phyloP scores from a whole-genome alignment of 2,888 invertebrate species.

The Cryptocheilus praepositus region DNA sequence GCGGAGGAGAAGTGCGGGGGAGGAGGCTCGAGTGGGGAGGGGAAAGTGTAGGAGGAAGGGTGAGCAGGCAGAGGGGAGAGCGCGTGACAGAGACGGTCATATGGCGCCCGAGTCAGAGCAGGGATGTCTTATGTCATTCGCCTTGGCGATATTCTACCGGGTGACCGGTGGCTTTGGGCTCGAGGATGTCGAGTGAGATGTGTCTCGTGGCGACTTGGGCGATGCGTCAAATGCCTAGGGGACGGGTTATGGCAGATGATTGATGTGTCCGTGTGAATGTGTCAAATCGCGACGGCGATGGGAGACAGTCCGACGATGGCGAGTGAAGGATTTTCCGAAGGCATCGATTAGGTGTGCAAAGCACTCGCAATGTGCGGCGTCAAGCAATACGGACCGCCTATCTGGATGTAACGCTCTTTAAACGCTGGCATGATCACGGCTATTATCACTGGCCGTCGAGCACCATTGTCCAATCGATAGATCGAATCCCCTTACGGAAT shows the following conservation, averaged over 20 bases:
- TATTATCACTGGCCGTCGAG: conserved; percentile 5
- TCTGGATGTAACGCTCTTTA: too few species aligned
- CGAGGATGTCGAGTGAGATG: too few species aligned
- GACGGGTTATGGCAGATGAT: too few species aligned
- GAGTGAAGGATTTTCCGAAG: too few species aligned
- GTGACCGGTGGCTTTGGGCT: conserved; percentile 28
- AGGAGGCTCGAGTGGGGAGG: conserved; percentile 31
- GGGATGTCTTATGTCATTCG: conserved; percentile 70
- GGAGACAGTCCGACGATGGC: too few species aligned
- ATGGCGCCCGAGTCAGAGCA: conserved; percentile 67
- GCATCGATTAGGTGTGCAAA: too few species aligned
- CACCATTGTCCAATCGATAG: conserved; percentile 7
- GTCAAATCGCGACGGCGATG: too few species aligned
- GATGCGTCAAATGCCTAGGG: too few species aligned
- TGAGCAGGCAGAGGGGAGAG: conserved; percentile 49
- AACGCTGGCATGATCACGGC: conserved; percentile 16
- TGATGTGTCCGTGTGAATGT: too few species aligned
- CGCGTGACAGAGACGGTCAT: conserved; percentile 67
- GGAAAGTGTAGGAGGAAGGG: conserved; percentile 50
- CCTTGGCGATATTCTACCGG: conserved; percentile 58
- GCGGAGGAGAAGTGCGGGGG: conserved; percentile 32
- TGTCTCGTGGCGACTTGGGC: too few species aligned
- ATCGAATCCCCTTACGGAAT: conserved; percentile 21
- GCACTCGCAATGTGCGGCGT: too few species aligned
- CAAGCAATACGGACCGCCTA: too few species aligned